phyloP scores from a whole-genome alignment of 1,140 invertebrate genomes.

The Centruroides sculpturatus region DNA sequence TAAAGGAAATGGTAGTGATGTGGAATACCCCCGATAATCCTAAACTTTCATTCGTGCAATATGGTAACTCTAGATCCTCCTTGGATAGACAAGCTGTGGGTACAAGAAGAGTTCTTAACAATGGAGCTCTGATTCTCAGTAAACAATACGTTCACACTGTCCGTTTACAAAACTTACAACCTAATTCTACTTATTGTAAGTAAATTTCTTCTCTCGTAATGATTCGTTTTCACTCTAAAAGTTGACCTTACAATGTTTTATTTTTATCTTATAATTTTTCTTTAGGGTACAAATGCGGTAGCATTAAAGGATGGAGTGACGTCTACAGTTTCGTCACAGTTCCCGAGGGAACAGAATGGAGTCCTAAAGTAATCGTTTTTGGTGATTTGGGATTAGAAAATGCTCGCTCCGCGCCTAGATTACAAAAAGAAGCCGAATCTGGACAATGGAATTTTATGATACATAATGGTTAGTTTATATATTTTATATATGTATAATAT shows the following conservation, averaged over 20 bases:
- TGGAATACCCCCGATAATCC: slow-evolving; percentile 70
- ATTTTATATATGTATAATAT: no score
- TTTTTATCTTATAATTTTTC: no score
- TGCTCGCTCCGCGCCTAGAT: slow-evolving; percentile 45
- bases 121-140: slow-evolving; percentile 31
- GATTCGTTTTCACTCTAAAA: not conserved
- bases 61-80: slow-evolving; percentile 36
- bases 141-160: slow-evolving; percentile 58
- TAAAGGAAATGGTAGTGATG: slow-evolving; percentile 60
- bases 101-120: slow-evolving; percentile 34
- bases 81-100: slow-evolving; percentile 27
- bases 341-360: slow-evolving; percentile 49
- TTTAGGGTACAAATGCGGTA: slow-evolving; percentile 69
- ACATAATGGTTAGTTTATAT: slow-evolving; percentile 52
- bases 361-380: slow-evolving; percentile 63
- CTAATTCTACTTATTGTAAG: slow-evolving; percentile 46
- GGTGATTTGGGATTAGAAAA: slow-evolving; percentile 66
- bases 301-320: slow-evolving; percentile 58
- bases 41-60: slow-evolving; percentile 55
- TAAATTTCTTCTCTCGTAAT: slow-evolving; percentile 11
- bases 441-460: slow-evolving; percentile 74
- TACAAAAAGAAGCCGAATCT: slow-evolving; percentile 64
- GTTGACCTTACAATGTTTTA: not conserved
- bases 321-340: slow-evolving; percentile 55
- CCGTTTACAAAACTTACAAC: slow-evolving; percentile 37